Evolutionary conservation across 1,140 invertebrate species (phyloP), one percentile per base, ranked within the genome.

Genomic region (Phocides pigmalion): DNA sequence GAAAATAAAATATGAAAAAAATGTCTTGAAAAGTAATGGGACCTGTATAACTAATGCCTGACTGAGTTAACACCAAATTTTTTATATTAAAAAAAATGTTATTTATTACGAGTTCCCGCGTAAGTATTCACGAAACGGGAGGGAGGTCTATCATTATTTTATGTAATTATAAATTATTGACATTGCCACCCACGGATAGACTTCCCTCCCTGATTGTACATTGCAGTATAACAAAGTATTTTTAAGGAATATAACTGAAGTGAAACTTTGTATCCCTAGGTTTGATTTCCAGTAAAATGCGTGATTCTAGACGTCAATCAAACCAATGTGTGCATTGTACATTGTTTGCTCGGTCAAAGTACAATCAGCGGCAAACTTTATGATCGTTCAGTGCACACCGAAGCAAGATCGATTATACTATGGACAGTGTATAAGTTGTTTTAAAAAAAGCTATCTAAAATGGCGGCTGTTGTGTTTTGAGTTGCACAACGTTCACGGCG

Each of bases 51-150:
- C 39, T 72, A 84, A 79, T 81, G 81, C 77, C 78, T 82, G 83
- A 86, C 85, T 84, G 83, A 84, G 76, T 82, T 74, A 85, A 88
- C 85, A 86, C 85, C 85, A 88, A 88, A 86, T 81, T 88, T 58
- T 83, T 81, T 81, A 74, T 80, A 81, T 73, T 58, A 32, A 72
- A 68, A 71, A 66, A 53, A 64, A 58, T 46, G 66, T 71, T 76
- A 79, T 79, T 85, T 87, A 84, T 81, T 84, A 72, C 61, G 53
- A 68, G 54, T 62, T 67, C 68, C 70, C 62, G 51, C 50, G 54
- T 62, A 35, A 59, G 66, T 61, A 42, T 65, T 11, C 42, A 63
- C 63, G 47, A 44, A 39, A 68, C 37, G 67, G 65, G 32, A 64
- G 25, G 53, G 39, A 39, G 35, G 20, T 44, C 20, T 15, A 28